Base-by-base conservation (phyloP, 1,140 invertebrate species). In the Bombus confusus region DNA sequence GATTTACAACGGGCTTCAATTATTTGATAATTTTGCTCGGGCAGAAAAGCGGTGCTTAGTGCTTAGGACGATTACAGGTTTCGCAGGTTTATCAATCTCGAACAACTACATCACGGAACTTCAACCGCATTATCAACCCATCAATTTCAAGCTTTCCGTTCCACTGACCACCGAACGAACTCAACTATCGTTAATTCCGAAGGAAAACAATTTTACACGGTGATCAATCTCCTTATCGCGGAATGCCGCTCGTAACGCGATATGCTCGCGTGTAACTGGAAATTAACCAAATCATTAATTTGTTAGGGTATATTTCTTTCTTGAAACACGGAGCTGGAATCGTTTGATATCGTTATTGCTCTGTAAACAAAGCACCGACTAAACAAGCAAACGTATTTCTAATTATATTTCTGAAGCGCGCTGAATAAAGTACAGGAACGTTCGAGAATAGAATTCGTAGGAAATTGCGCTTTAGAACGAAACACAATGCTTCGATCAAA, bases 151-250 rank as follows among this genome's bases (percentile, higher is more conserved):
- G 18, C 62, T n/a, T 41, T 4, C 37, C 25, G n/a, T 41, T 77
- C 13, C 22, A 22, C 31, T 25, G 18, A 13, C n/a, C 13, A 31
- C 25, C 18, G n/a, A 74, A 81, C 52, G 62, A 47, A 47, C 39
- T 4, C 15, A 6, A 5, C 57, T 78, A 22, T 22, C 28, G 81
- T 77, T 83, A 83, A 77, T 68, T 68, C 34, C 43, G 22, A 22
- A 31, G 15, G 28, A 25, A 76, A 83, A 83, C 74, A 83, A 82
- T 82, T 82, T 75, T 52, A 52, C 80, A 31, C 8, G 41, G 22
- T 73, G 59, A 83, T 83, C 80, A 76, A 83, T 83, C 73, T 76
- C 37, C 39, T 82, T 76, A 76, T 83, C 80, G 72, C 72, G n/a
- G 25, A 64, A 74, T 47, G 47, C 47, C 47, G 18, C 47, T 52